Evolutionary conservation across 2,113 vertebrate species (phyloP), one percentile per base, ranked within the genome.

Genomic region (Silurus asotus): DNA sequence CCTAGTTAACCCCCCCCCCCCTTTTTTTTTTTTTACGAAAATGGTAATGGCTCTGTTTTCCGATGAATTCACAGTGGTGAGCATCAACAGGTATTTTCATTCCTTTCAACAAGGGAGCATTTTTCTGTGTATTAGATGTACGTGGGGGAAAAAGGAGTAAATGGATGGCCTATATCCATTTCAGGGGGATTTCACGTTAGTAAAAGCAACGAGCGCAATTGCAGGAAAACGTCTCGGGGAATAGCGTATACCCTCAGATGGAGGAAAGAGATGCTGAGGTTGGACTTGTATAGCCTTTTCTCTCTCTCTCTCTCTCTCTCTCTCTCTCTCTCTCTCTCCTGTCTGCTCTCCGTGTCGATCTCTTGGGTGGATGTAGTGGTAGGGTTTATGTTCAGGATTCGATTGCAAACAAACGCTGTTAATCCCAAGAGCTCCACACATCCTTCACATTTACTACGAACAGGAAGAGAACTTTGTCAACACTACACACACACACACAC

Each of bases 321-420:
- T 81, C 37, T 53, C 19, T 55, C 25, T 51, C 49, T 6, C 56
- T 79, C 8, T 51, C n/a, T 70, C 67, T 81, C 37, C 77, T 61
- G 77, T 61, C 77, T 48, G 77, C 77, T 61, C 48, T 80, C 19
- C 77, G 20, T 81, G 8, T 85, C 37, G 25, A 10, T 90, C 87
- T 84, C 87, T 84, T 79, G 88, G 87, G 88, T 88, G 49, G 82
- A 84, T 85, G 84, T 80, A 72, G 88, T 88, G 76, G 84, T 88
- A 83, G 85, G 69, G 87, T 82, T 88, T 75, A 86, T 79, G 77
- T 88, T 84, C 81, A 89, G 88, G 87, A 90, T 89, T 90, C 88
- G 82, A 90, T 81, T 80, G 87, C 87, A 87, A 91, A 86, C 87
- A 89, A 89, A 83, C 80, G 84, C 86, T 70, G 55, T 86, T 85